phyloP scores from a whole-genome alignment of 1,140 invertebrate genomes.

The Pseudomyrmex sp. region DNA sequence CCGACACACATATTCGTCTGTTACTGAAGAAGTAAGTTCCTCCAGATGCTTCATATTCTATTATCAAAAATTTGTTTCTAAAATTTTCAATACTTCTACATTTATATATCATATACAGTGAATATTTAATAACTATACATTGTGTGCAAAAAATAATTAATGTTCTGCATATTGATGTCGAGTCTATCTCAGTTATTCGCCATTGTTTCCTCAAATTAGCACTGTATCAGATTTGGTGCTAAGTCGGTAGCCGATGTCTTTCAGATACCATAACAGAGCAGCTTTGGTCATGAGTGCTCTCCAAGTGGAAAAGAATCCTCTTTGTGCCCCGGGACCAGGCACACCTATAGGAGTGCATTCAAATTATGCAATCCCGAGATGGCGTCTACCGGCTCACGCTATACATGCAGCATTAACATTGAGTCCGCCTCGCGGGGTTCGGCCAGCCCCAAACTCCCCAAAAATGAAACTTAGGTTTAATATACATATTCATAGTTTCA shows the following conservation, averaged over 20 bases:
- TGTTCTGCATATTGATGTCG: background rate
- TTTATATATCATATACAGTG: constrained; percentile 15
- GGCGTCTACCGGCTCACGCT: constrained; percentile 85
- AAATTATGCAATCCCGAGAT: constrained; percentile 83
- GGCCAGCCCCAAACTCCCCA: constrained; percentile 91
- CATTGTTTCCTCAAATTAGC: constrained; percentile 57
- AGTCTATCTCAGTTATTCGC: background rate
- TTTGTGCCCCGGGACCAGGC: constrained; percentile 93
- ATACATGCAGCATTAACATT: constrained; percentile 85
- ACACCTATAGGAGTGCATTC: constrained; percentile 83
- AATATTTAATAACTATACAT: background rate
- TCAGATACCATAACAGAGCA: constrained; percentile 95
- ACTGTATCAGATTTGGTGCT: constrained; percentile 70
- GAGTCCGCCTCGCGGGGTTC: constrained; percentile 83
- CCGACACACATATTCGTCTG: constrained; percentile 94
- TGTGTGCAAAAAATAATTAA: background rate
- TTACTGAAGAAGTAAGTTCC: constrained; percentile 93
- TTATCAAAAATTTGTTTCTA: constrained; percentile 1
- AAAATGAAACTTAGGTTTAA: constrained; percentile 96
- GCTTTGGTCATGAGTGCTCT: constrained; percentile 96
- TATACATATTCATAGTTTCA: constrained; percentile 78
- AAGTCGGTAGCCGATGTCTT: constrained; percentile 83
- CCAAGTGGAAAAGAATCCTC: constrained; percentile 96
- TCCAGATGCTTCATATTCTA: background rate
- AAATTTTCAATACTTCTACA: background rate